Evolutionary conservation across 1,140 invertebrate genomes (phyloP).

Genomic region (Panagrolaimus sp.): DNA sequence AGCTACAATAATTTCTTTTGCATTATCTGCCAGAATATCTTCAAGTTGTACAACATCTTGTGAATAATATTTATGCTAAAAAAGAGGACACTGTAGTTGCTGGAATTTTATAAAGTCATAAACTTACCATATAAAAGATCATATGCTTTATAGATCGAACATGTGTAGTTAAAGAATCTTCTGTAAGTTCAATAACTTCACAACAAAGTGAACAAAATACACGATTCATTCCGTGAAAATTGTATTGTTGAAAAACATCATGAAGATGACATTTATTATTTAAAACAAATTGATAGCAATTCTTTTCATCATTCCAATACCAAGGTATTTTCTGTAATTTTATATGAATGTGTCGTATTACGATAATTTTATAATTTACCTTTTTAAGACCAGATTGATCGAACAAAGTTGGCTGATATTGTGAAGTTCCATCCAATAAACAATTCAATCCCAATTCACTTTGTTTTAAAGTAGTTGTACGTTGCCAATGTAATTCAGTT

Average conservation of each 20-base stretch:
- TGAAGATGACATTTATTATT: neutral
- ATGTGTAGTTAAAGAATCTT: neutral
- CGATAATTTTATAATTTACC: neutral
- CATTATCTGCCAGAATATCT: neutral
- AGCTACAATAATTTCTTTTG: neutral
- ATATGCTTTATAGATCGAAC: slow-evolving; percentile 6
- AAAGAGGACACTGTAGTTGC: neutral
- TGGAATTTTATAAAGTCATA: neutral
- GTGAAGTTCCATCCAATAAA: neutral
- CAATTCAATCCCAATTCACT: neutral
- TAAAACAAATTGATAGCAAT: neutral
- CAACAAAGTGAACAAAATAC: slow-evolving; percentile 2
- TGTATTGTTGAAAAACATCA: neutral
- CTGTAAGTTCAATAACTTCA: neutral
- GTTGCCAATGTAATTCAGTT: neutral
- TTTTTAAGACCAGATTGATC: neutral
- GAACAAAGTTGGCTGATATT: neutral
- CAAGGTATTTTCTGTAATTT: slow-evolving; percentile 2
- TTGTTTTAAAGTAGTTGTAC: neutral
- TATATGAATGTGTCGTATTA: too few relatives aligned
- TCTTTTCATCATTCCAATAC: neutral
- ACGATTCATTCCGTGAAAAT: neutral
- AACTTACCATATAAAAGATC: slow-evolving; percentile 1
- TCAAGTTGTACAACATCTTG: neutral
- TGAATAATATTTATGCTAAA: slow-evolving; percentile 10